These are phyloP conservation scores for Sipha maydis DNA, from an alignment of 2,888 invertebrate genomes.

Conservation along the genomic window DNA sequence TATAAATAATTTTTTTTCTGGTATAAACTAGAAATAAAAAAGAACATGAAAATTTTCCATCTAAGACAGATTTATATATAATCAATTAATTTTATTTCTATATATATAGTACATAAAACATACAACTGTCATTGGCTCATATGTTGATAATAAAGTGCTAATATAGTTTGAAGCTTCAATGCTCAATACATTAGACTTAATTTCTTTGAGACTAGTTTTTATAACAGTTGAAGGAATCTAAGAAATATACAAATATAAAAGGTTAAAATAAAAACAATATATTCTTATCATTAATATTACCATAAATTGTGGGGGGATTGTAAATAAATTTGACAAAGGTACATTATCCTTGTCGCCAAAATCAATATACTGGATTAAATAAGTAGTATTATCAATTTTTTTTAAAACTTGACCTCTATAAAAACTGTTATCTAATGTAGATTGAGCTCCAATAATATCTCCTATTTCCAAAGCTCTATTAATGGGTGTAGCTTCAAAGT, in stretches of 20 bases:
- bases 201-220: constrained; percentile 26
- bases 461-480: constrained; percentile 31
- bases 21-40: too few relatives aligned
- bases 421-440: constrained; percentile 31
- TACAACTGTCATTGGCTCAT: constrained; percentile 38
- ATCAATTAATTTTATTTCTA: too few relatives aligned
- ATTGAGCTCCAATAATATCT: constrained; percentile 49
- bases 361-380: constrained; percentile 49
- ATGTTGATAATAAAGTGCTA: constrained; percentile 11
- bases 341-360: constrained; percentile 46
- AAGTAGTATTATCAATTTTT: constrained; percentile 27
- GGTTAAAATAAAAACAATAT: not conserved
- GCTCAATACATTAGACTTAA: not conserved
- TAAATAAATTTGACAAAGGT: constrained; percentile 24
- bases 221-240: constrained; percentile 45
- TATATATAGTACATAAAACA: not conserved
- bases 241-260: not conserved
- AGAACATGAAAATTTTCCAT: too few relatives aligned
- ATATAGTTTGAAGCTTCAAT: constrained; percentile 29
- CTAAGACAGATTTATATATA: too few relatives aligned
- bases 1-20: not conserved
- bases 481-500: constrained; percentile 34
- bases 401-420: constrained; percentile 45
- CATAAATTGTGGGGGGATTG: constrained; percentile 30
- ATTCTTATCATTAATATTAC: not conserved